Evolutionary conservation across 2,113 vertebrate species (phyloP), one percentile per base, ranked within the genome.

Genomic region (Rhizomys pruinosus): DNA sequence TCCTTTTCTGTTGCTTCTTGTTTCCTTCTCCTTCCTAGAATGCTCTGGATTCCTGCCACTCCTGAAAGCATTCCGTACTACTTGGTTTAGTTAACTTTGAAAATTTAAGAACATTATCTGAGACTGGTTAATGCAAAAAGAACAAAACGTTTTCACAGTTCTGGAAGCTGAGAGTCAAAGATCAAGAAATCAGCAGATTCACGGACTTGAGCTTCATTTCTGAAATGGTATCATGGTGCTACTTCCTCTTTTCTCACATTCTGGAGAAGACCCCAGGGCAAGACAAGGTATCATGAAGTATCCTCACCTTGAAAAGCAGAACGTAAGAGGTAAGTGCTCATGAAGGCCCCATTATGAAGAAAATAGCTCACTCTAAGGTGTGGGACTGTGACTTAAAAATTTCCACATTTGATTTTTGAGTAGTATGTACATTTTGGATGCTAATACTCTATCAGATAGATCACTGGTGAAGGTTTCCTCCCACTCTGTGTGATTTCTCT

Each of bases 161-260:
- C 12, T 66, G 59, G 34, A 77, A 37, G 5, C 5, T 64, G 7
- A 17, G 34, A 37, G 11, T 52, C 5, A 16, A 77, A 68, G 11
- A 17, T 82, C 23, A 34, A 47, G 19, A 19, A 25, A 19, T 3
- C 5, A 13, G 39, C 10, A 52, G 19, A 16, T 39, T 69, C 8
- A 6, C 15, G 20, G 63, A 3, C 1, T 1, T 17, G 3, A 27
- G 5, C 15, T 34, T 32, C 3, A 10, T 3, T 42, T 57, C 20
- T 74, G 39, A 59, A 6, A 25, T 82, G 44, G 2, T 3, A 34
- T 5, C 68, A 64, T 32, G 5, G 27, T 42, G 12, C 2, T 44
- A 3, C 16, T 13, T 42, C 20, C 34, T 73, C 5, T n/a, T 1
- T 61, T 37, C 11, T 79, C 32, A 78, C 22, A 17, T 16, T 10